Evolutionary conservation across 2,797 vertebrate genomes (phyloP), one percentile per base, ranked within the genome.

Genomic region (Rachycentron canadum): DNA sequence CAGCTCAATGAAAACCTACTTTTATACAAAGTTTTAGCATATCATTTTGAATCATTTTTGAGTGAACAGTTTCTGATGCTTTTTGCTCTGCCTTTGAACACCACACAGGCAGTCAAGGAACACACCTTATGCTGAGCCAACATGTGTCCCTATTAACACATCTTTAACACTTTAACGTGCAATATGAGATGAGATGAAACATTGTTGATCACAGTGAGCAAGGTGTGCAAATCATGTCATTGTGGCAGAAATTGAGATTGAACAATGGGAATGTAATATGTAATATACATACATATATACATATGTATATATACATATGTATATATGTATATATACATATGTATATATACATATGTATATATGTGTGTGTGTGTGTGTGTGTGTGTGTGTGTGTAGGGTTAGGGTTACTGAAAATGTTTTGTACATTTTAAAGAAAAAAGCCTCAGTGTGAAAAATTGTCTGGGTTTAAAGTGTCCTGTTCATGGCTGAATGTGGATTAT

Each of bases 401-500:
- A n/a, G n/a, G n/a, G n/a, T n/a, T n/a, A 16, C 23, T 60, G 1
- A 47, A 69, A 60, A 32, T 8, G 0, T 43, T 17, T 36, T 16
- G 5, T 61, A 30, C 57, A 38, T 47, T n/a, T 26, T 16, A 28
- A 23, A 56, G 49, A 50, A 34, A 14, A 65, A n/a, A 5, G 8
- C 11, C 74, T 63, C 4, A 10, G 45, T 72, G 23, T 25, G n/a
- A 43, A 36, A 56, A 12, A 49, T 47, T 55, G 2, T 70, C 61
- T 53, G 36, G 30, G 7, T 66, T 74, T 43, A 78, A 70, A 83
- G 60, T 53, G 61, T 62, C 60, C 23, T 3, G 45, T 76, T 85
- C 66, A 75, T 65, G 67, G 66, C 69, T 68, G 60, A 73, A 67
- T 12, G 30, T 57, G 56, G 41, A 45, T 83, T 85, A 90, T 85